A percentile compares a stretch with the other conserved stretches of the same genome.
These are phyloP conservation scores for Asbolus verrucosus DNA, from an alignment of 1,140 invertebrate species.

Conservation along the genomic window DNA sequence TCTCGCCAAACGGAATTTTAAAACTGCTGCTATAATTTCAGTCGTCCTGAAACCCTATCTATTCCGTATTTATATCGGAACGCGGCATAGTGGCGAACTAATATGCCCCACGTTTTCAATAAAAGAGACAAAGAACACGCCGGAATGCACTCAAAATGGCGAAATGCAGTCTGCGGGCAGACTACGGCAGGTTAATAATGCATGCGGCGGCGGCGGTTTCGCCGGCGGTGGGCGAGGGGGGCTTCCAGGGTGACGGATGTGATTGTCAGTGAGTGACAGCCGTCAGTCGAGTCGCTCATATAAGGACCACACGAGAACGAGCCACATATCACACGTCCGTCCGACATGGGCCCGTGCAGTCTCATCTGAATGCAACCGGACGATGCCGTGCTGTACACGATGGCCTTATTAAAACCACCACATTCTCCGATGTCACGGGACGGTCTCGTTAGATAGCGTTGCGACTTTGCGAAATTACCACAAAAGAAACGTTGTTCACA, in stretches of 20 bases:
- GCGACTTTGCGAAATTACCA: no score
- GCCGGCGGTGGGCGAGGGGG: conserved; percentile 14
- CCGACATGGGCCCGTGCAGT: conserved; percentile 29
- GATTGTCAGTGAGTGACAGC: conserved; percentile 50
- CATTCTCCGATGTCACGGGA: conserved; percentile 5
- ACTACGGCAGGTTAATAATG: conserved; percentile 45
- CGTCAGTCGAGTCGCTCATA: conserved; percentile 47
- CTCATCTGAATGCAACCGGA: conserved; percentile 39
- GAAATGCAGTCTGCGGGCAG: conserved; percentile 47
- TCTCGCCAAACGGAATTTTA: no score
- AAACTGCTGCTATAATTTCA: no score
- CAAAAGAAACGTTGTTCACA: no score
- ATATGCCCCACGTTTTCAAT: conserved; percentile 42
- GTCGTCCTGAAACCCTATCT: no score
- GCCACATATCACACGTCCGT: conserved; percentile 45
- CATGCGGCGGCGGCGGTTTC: conserved; percentile 40
- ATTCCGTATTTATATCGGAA: no score
- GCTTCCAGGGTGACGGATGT: conserved; percentile 46
- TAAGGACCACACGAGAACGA: conserved; percentile 50
- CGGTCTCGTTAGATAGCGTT: no score
- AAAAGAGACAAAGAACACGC: conserved; percentile 41
- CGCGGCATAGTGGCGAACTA: conserved; percentile 39
- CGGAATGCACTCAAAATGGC: conserved; percentile 49
- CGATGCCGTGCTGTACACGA: background rate
- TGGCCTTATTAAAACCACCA: conserved; percentile 40